Percentiles rank a stretch among this genome's conserved stretches.
Conservation (phyloP, 2,888 invertebrate species). For the Sarcophaga variegata region DNA sequence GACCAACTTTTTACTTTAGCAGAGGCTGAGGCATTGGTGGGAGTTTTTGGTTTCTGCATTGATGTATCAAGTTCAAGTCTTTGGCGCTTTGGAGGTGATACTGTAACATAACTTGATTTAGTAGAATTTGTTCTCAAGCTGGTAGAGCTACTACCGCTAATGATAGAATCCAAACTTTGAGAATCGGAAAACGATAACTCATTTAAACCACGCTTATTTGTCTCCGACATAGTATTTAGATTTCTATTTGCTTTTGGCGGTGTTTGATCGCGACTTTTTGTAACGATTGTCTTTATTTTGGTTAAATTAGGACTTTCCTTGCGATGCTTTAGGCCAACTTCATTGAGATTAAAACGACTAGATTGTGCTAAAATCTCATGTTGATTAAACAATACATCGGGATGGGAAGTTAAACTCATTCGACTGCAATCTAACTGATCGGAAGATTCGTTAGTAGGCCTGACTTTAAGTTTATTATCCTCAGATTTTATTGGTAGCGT, state of each 20-base stretch:
- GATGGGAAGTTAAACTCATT: slow-evolving; percentile 74
- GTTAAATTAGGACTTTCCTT: slow-evolving; percentile 69
- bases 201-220: slow-evolving; percentile 52
- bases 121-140: slow-evolving; percentile 53
- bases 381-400: slow-evolving; percentile 79
- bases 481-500: neutral
- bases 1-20: slow-evolving; percentile 74
- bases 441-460: slow-evolving; percentile 63
- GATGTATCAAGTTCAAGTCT: slow-evolving; percentile 73
- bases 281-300: slow-evolving; percentile 37
- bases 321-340: slow-evolving; percentile 74
- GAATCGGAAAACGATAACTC: slow-evolving; percentile 67
- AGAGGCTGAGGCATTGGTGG: slow-evolving; percentile 62
- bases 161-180: slow-evolving; percentile 61
- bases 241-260: slow-evolving; percentile 21
- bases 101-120: slow-evolving; percentile 55
- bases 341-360: slow-evolving; percentile 81
- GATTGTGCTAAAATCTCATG: slow-evolving; percentile 81
- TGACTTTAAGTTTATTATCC: slow-evolving; percentile 8
- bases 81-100: slow-evolving; percentile 80
- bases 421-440: slow-evolving; percentile 74
- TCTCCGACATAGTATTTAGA: slow-evolving; percentile 30
- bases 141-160: slow-evolving; percentile 46
- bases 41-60: slow-evolving; percentile 37
- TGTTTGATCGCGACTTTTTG: slow-evolving; percentile 18